Evolutionary conservation across 2,888 invertebrate species (phyloP), one percentile per base, ranked within the genome.

Genomic region (Xestia sexstrigata): DNA sequence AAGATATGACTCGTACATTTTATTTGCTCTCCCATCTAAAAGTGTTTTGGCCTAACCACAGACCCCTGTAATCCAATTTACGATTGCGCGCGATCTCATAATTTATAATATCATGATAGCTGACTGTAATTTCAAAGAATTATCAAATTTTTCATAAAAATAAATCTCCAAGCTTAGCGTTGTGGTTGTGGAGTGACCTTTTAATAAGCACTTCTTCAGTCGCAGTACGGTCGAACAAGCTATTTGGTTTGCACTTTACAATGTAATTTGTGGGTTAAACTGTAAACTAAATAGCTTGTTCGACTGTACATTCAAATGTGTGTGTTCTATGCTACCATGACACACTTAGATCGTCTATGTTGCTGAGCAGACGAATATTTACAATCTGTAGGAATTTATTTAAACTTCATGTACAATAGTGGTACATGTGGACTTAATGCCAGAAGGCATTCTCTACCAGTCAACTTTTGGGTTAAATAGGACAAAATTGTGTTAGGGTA

Each of bases 1-100:
- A 72, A 74, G 58, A 80, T 82, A 74, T 79, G 45, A 70, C 63
- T 68, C 72, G 49, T 70, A 84, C 67, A 76, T 88, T 82, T 83
- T 83, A 84, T 86, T 83, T 82, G 79, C 85, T 65, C 77, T 81
- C 78, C 73, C 83, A 83, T 85, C 83, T 82, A 87, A 89, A 88
- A 84, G 72, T 83, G 79, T 89, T 89, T 87, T 85, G 66, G 79
- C 76, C 73, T 76, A 79, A 80, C 83, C 81, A 79, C 85, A 86
- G 82, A 87, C 85, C 88, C 81, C 81, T 76, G 73, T 91, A 91
- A 91, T 89, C 88, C 84, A 88, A 89, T 91, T 91, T 88, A 83
- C 78, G 82, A 81, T 78, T 78, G 78, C 79, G 79, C 79, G 86
- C 84, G 85, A 87, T 86, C 87, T 85, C 85, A 78, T 88, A 86